Conservation (phyloP, 2,888 invertebrate genomes). For the Dermolepida albohirtum region DNA sequence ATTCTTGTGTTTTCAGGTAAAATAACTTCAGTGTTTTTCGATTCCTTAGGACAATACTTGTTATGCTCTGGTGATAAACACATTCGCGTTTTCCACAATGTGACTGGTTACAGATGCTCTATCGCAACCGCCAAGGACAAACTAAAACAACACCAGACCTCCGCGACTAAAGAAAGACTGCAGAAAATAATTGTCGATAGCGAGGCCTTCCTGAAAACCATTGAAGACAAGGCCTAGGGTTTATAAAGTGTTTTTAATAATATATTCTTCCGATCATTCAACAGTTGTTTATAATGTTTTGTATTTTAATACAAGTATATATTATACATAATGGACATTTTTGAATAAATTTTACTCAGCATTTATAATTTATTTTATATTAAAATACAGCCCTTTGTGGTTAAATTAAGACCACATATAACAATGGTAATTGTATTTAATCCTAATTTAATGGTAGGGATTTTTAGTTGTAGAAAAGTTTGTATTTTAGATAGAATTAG, state of each 20-base stretch:
- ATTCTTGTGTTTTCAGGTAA: conserved; percentile 69
- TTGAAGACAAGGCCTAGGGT: conserved; percentile 40
- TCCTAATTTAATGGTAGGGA: no score
- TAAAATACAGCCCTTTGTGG: no score
- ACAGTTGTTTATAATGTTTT: conserved; percentile 2
- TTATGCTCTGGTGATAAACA: conserved; percentile 81
- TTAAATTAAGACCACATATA: no score
- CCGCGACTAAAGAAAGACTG: conserved; percentile 82
- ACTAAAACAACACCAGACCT: conserved; percentile 72
- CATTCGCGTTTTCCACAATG: conserved; percentile 83
- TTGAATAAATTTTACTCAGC: conserved; percentile 19
- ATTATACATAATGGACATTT: conserved; percentile 13
- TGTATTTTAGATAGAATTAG: no score
- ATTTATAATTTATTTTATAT: background rate
- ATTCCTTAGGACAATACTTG: conserved; percentile 79
- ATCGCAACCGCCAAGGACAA: conserved; percentile 67
- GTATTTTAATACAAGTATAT: conserved; percentile 22
- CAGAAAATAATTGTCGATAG: conserved; percentile 76
- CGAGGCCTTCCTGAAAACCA: conserved; percentile 63
- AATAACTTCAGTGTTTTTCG: conserved; percentile 78
- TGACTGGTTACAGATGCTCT: conserved; percentile 73
- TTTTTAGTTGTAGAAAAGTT: no score
- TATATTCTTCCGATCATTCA: background rate
- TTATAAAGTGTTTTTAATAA: background rate
- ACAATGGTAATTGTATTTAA: no score